These are phyloP conservation scores for Odontothrips loti DNA, from an alignment of 2,888 invertebrate species.

Conservation along the genomic window DNA sequence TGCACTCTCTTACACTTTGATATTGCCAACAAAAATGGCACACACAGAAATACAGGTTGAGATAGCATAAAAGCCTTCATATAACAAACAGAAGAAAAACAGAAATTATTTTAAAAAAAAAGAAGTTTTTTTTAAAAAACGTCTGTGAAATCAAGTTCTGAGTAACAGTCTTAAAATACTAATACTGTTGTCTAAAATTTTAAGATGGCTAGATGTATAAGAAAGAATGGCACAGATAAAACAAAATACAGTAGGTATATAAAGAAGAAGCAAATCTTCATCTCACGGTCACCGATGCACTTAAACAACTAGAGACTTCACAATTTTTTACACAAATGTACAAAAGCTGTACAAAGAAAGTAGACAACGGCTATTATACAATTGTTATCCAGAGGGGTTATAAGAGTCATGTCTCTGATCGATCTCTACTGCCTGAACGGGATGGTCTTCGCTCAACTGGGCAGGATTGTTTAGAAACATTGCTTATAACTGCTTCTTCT, in stretches of 20 bases:
- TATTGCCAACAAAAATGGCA: too few species aligned
- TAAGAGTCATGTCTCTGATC: not conserved
- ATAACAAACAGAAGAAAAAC: not conserved
- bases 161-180: slow-evolving; percentile 14
- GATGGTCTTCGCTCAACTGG: not conserved
- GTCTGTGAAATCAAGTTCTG: not conserved
- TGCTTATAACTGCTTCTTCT: not conserved
- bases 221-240: not conserved
- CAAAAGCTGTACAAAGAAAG: not conserved
- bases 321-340: not conserved
- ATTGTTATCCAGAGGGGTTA: not conserved
- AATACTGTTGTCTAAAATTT: not conserved
- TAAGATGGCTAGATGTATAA: not conserved
- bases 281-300: not conserved
- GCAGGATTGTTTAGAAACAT: not conserved
- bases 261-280: not conserved
- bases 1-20: too few species aligned
- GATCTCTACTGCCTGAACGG: not conserved
- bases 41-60: too few species aligned
- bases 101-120: not conserved
- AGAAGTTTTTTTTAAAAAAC: not conserved
- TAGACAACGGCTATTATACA: not conserved
- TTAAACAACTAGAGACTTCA: not conserved
- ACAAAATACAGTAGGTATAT: not conserved
- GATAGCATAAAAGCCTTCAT: too few species aligned